Base-by-base conservation (phyloP, 1,140 invertebrate species). In the Caenorhabditis latens region DNA sequence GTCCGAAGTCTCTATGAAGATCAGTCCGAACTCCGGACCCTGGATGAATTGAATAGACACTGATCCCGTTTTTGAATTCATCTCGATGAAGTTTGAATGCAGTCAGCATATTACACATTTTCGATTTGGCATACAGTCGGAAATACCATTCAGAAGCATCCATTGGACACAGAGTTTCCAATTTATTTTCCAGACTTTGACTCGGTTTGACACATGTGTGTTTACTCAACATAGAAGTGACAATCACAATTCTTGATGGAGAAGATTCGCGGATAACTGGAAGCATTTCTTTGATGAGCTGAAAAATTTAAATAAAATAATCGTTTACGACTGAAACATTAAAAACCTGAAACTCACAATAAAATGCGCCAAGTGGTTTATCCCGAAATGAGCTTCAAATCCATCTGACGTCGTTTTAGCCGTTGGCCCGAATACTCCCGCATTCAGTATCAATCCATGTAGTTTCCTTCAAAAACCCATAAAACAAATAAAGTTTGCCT, bases 201-300 rank as follows among this genome's bases (percentile, higher is more conserved):
- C 19, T 46, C 8, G 40, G 65, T 71, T 71, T 32, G 7, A 87
- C 57, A n/a, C 90, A 89, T 42, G 85, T 88, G 92, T 94, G 97
- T 96, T 96, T 95, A 92, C 98, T 97, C 21, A 96, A 96, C 93
- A 98, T 96, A 55, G 97, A 97, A 58, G 97, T 96, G 2, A 98
- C 94, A 90, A 97, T 94, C 19, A 98, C 94, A 67, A 99, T 95
- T 92, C 96, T 94, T 1, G 95, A 94, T 13, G 95, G 95, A n/a
- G 96, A 93, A 92, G 96, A 95, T 90, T 95, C 95, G 0, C 97
- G 95, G 16, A 98, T 92, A 0, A 95, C 93, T 48, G 94, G 92
- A 90, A 96, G 94, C 8, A 98, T 93, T 32, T 97, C 93, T 71
- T 96, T 91, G 0, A 95, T 95, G 11, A 98, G 93, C 93, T 97